Base-by-base conservation (phyloP, 2,888 invertebrate genomes). In the Philereme vetulata region DNA sequence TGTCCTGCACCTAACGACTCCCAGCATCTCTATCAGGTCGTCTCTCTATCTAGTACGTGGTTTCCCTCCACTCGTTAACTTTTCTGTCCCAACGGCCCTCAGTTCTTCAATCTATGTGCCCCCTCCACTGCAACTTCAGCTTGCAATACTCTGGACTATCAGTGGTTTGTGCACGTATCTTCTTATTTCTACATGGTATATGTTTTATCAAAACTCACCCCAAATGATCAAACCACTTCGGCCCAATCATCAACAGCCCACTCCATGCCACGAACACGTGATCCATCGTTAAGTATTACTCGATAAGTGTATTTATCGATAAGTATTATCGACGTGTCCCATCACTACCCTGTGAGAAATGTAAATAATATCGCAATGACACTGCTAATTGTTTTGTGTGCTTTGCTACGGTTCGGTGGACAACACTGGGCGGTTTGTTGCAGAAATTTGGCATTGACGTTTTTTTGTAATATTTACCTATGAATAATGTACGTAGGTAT, bases 331-430 rank as follows among this genome's bases (percentile, higher is more conserved):
- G 60, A 67, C 51, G 51, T 34, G 42, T 56, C 56, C 51, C 66
- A 60, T 62, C 64, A 59, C 64, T 67, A 59, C 44, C 51, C 38
- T 59, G 57, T 62, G 64, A 56, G 64, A 67, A 61, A 62, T 63
- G 56, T 58, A 67, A 65, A 67, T 51, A 67, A 36, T 49, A 54
- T 56, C 35, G 51, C 56, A 44, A 54, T 62, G 62, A 32, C 53
- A 56, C 54, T 44, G 49, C 35, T 51, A 50, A 53, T 53, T 50
- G 52, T 53, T 47, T 58, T 53, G 56, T 59, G 61, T 62, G 51
- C 46, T 43, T 56, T 42, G 42, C 7, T 53, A 33, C 33, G 56
- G 61, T 53, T 61, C 46, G 53, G 42, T 51, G 62, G 57, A 57
- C 62, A 43, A 47, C 56, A 52, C 45, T 62, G 42, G 49, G 11